Evolutionary conservation across 1,140 invertebrate species (phyloP), one percentile per base, ranked within the genome.

Genomic region (Heliothis subflexa): DNA sequence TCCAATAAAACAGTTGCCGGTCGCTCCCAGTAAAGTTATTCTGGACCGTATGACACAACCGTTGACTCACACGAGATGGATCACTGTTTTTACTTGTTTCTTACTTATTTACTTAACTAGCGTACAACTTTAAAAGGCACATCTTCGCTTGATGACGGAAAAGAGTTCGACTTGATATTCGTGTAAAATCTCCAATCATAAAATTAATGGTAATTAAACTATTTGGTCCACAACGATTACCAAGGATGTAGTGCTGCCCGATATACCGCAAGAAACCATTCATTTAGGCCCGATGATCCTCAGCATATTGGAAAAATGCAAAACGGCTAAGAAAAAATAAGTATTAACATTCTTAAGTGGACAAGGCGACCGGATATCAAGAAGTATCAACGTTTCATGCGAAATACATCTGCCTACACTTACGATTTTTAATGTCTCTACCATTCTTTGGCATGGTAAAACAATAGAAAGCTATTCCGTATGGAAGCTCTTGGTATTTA

Each of bases 1-100:
- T 50, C 18, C 12, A 61, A 49, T 28, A 50, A 75, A 47, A 33
- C 55, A 9, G 16, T 50, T 61, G 57, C 61, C 33, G 71, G 68
- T 49, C 18, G 54, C 18, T 62, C 21, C 45, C 57, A 62, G 14
- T 45, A 74, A 59, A 74, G 72, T 74, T 74, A 74, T 74, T 74
- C 52, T 62, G 18, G 72, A 49, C 47, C 40, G 55, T 55, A 74
- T 74, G 72, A 74, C 72, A 74, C 72, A 74, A 74, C 72, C 13
- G 72, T 74, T 74, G 72, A 62, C 57, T 62, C 72, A 62, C 47
- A 68, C 28, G 16, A 45, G 33, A 57, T 57, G 28, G 14, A 55
- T 54, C 13, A 70, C 49, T 40, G 14, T 71, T 52, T 33, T 54
- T 47, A 73, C 71, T 72, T 57, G 54, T 57, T 28, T 72, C 45